Percentiles rank a stretch among this genome's conserved stretches.
phyloP scores from a whole-genome alignment of 2,113 vertebrate species.

The Notarius lentiginosus region DNA sequence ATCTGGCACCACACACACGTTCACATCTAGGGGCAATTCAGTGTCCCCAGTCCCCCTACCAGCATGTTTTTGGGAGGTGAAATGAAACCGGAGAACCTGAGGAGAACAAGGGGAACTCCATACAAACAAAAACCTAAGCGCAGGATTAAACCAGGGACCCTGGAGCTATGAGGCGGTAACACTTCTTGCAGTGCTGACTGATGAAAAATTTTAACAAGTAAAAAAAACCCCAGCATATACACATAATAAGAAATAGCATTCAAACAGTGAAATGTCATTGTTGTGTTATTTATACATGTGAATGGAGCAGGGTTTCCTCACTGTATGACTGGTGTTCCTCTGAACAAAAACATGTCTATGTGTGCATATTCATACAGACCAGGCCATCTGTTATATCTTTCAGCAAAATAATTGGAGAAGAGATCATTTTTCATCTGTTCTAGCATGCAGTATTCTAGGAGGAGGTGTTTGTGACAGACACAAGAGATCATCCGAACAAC shows the following conservation, averaged over 20 bases:
- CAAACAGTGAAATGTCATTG: neutral
- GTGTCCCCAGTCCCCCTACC: neutral
- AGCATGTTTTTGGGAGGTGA: neutral
- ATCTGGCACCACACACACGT: neutral
- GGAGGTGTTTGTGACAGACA: slow-evolving; percentile 12
- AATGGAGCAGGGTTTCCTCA: slow-evolving; percentile 10
- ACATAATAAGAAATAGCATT: slow-evolving; percentile 8
- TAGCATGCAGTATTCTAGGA: slow-evolving; percentile 29
- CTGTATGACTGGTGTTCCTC: slow-evolving; percentile 21
- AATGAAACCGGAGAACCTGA: slow-evolving; percentile 3
- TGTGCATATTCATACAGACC: slow-evolving; percentile 40
- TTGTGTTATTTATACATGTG: neutral
- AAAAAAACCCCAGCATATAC: neutral
- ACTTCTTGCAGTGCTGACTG: neutral
- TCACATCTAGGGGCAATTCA: neutral
- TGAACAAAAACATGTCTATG: slow-evolving; percentile 13
- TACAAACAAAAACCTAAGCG: neutral
- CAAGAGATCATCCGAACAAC: slow-evolving; percentile 14
- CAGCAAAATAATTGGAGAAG: slow-evolving; percentile 40
- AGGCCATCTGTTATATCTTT: slow-evolving; percentile 47
- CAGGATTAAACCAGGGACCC: neutral
- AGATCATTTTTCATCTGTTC: slow-evolving; percentile 48
- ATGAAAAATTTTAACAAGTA: neutral
- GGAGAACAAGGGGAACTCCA: neutral
- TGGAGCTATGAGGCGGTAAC: neutral